A percentile compares a stretch with the other conserved stretches of the same genome.
Conservation (phyloP, 1,140 invertebrate species). For the Calliopsis andreniformis region DNA sequence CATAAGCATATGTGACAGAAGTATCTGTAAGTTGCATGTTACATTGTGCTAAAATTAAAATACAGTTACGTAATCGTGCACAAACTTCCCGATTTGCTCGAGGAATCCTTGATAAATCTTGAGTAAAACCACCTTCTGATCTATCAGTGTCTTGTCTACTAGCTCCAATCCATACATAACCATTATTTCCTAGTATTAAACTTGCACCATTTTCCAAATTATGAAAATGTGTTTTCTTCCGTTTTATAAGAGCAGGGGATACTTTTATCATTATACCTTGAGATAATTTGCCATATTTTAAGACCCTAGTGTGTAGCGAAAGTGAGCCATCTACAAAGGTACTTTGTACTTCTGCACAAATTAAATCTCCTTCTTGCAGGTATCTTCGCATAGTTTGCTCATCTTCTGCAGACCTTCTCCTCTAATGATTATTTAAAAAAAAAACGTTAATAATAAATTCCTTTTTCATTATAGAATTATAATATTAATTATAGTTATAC, state of each 20-base stretch:
- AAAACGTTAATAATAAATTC: constrained; percentile 6
- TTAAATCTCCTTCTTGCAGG: constrained; percentile 97
- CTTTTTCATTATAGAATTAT: neutral
- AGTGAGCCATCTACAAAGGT: constrained; percentile 95
- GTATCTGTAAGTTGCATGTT: constrained; percentile 96
- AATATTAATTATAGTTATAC: constrained; percentile 40
- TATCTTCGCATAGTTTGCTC: constrained; percentile 98
- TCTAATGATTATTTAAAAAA: constrained; percentile 79
- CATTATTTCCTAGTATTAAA: constrained; percentile 98
- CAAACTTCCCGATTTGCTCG: constrained; percentile 90
- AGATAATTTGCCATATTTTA: constrained; percentile 96
- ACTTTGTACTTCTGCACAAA: constrained; percentile 98
- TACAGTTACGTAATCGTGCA: constrained; percentile 93
- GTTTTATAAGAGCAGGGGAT: constrained; percentile 94
- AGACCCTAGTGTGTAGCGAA: constrained; percentile 96
- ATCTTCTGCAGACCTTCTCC: constrained; percentile 96
- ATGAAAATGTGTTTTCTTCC: constrained; percentile 98
- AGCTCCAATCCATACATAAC: constrained; percentile 97
- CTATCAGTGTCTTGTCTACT: constrained; percentile 84
- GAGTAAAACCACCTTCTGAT: constrained; percentile 89
- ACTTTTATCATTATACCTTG: constrained; percentile 96
- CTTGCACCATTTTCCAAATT: constrained; percentile 94
- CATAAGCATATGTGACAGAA: constrained; percentile 94
- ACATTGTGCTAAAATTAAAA: constrained; percentile 90
- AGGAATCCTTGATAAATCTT: constrained; percentile 89